These are phyloP conservation scores for Amiota communis DNA, from an alignment of 2,888 invertebrate genomes.

Conservation along the genomic window DNA sequence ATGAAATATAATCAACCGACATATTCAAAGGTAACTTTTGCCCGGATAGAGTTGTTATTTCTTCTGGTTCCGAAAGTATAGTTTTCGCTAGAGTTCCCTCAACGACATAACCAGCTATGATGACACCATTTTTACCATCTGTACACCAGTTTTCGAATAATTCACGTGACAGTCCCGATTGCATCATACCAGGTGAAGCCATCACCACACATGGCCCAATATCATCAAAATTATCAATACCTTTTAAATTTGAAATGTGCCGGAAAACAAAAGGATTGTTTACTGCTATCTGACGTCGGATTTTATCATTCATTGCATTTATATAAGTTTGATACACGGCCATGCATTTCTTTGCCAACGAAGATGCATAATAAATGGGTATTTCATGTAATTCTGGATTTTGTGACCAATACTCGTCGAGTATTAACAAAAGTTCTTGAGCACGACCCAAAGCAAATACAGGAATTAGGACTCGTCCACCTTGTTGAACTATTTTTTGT, in stretches of 20 bases:
- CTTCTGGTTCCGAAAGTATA: conserved; percentile 97
- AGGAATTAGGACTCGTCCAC: conserved; percentile 98
- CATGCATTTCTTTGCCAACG: conserved; percentile 99
- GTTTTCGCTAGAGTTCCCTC: conserved; percentile 93
- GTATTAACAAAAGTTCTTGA: conserved; percentile 93
- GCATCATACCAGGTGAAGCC: conserved; percentile 99
- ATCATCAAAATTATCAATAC: conserved; percentile 99
- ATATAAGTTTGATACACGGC: conserved; percentile 99
- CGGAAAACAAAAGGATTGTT: conserved; percentile 99
- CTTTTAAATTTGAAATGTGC: conserved; percentile 93
- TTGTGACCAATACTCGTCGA: conserved; percentile 98
- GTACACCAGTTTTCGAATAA: conserved; percentile 99
- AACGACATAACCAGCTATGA: conserved; percentile 97
- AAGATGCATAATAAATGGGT: conserved; percentile 99
- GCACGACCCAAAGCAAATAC: conserved; percentile 99
- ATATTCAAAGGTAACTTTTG: conserved; percentile 96
- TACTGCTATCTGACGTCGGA: conserved; percentile 95
- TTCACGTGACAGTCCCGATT: conserved; percentile 96
- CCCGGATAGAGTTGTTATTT: conserved; percentile 95
- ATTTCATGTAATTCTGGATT: conserved; percentile 90
- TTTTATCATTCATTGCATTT: conserved; percentile 99
- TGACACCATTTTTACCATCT: conserved; percentile 97
- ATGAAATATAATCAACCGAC: conserved; percentile 99
- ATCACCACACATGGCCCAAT: conserved; percentile 99
- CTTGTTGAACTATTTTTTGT: conserved; percentile 95